phyloP scores from a whole-genome alignment of 2,113 vertebrate genomes.

The Dermatemys mawii region DNA sequence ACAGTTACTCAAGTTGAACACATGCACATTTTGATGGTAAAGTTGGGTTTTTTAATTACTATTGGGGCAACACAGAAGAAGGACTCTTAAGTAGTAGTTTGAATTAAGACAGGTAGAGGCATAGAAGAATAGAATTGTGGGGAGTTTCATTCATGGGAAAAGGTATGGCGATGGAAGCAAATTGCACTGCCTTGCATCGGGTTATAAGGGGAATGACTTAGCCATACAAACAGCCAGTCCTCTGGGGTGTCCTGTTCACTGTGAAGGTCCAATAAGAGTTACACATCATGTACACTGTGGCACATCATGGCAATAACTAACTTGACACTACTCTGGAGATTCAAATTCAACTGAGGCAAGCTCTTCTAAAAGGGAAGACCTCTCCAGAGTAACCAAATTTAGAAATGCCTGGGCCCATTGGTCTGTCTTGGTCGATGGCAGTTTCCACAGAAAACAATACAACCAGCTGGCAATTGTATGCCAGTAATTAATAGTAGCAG shows the following conservation, averaged over 20 bases:
- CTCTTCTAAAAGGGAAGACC: background rate
- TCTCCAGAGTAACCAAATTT: background rate
- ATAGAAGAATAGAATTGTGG: background rate
- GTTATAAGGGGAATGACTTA: background rate
- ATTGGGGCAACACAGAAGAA: background rate
- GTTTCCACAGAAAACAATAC: background rate
- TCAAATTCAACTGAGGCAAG: background rate
- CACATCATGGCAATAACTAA: background rate
- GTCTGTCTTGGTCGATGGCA: background rate
- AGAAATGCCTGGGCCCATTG: background rate
- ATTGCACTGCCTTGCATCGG: background rate
- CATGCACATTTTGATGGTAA: background rate
- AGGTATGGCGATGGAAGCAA: background rate
- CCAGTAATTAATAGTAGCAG: background rate
- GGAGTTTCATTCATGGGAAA: background rate
- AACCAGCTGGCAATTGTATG: background rate
- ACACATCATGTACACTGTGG: background rate
- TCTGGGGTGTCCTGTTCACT: background rate
- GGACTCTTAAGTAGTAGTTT: background rate
- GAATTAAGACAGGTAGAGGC: background rate
- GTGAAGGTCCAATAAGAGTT: background rate
- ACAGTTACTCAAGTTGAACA: background rate
- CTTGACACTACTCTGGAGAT: background rate
- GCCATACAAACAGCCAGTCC: background rate
- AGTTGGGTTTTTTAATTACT: background rate